A percentile compares a stretch with the other conserved stretches of the same genome.
These are phyloP conservation scores for Dynastes grantii DNA, from an alignment of 2,888 invertebrate genomes.

Conservation along the genomic window DNA sequence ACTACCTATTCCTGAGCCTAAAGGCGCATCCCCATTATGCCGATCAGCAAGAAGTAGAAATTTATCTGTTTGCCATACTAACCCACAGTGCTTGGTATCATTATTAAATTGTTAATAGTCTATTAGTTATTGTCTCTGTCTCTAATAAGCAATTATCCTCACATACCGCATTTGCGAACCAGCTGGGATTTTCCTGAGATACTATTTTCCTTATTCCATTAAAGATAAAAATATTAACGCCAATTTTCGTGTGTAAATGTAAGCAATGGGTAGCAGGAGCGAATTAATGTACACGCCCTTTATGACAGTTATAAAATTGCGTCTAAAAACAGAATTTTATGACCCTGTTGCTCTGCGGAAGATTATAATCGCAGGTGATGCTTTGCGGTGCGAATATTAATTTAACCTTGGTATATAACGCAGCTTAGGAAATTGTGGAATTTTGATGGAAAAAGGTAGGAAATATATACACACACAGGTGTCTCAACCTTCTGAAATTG, in stretches of 20 bases:
- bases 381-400: slow-evolving; percentile 49
- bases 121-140: no score
- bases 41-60: no score
- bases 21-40: no score
- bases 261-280: background rate
- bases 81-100: no score
- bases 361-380: slow-evolving; percentile 51
- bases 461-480: background rate
- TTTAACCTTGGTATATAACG: slow-evolving; percentile 7
- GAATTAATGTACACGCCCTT: slow-evolving; percentile 48
- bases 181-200: no score
- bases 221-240: background rate
- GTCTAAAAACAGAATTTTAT: slow-evolving; percentile 49
- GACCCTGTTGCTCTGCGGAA: slow-evolving; percentile 48
- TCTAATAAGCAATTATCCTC: no score
- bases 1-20: no score
- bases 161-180: no score
- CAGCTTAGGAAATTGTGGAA: slow-evolving; percentile 2
- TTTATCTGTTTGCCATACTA: no score
- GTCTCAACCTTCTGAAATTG: no score
- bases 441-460: background rate
- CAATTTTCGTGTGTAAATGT: background rate
- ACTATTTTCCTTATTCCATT: background rate
- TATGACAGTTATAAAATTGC: slow-evolving; percentile 47
- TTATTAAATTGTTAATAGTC: no score